These are phyloP conservation scores for Buteo buteo DNA, from an alignment of 2,113 vertebrate genomes.

Conservation along the genomic window DNA sequence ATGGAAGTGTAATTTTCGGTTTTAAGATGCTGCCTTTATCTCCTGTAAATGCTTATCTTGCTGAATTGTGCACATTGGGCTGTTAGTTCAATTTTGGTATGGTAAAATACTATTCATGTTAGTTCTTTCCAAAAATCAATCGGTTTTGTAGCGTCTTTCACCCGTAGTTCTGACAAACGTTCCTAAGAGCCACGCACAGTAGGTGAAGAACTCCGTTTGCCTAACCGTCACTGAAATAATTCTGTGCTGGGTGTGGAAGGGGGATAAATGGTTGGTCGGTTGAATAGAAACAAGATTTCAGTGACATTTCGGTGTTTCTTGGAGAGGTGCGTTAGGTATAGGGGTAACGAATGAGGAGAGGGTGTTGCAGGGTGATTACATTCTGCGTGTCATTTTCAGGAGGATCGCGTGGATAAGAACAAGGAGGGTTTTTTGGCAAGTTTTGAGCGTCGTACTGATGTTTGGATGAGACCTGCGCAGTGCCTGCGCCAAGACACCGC, in stretches of 20 bases:
- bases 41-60: background rate
- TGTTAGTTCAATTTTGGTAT: background rate
- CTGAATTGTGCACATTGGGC: background rate
- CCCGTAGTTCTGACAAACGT: background rate
- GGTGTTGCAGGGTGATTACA: background rate
- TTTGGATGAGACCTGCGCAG: background rate
- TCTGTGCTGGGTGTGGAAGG: background rate
- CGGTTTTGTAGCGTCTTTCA: background rate
- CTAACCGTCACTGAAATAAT: background rate
- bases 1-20: background rate
- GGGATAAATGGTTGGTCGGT: background rate
- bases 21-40: background rate
- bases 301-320: background rate
- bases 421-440: background rate
- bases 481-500: background rate
- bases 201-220: background rate
- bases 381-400: background rate
- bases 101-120: background rate
- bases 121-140: background rate
- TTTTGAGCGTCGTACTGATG: accelerated
- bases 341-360: background rate
- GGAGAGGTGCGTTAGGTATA: background rate
- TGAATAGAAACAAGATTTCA: background rate
- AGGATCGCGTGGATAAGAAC: background rate
- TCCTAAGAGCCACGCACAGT: accelerated